phyloP scores from a whole-genome alignment of 2,113 vertebrate species.

The Acanthochromis polyacanthus region DNA sequence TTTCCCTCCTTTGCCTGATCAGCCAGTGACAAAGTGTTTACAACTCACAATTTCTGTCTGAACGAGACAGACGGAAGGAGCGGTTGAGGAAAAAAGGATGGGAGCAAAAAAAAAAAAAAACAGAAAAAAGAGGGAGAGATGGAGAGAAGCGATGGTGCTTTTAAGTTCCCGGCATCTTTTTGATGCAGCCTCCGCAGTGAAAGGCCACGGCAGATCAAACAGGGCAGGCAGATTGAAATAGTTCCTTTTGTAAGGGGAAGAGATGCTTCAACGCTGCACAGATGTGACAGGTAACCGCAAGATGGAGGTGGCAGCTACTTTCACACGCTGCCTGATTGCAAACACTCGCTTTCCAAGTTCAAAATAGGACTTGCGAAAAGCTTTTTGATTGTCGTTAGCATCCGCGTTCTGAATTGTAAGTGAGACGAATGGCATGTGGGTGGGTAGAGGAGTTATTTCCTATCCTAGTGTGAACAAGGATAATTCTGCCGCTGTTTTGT shows the following conservation, averaged over 20 bases:
- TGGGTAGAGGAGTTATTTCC: conserved; percentile 26
- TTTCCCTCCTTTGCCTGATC: not conserved
- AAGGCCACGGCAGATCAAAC: conserved; percentile 71
- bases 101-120: conserved; percentile 3
- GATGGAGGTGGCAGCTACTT: conserved; percentile 41
- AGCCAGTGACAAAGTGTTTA: conserved; percentile 34
- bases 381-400: conserved; percentile 42
- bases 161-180: conserved; percentile 59
- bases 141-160: conserved; percentile 36
- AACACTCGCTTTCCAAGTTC: conserved; percentile 31
- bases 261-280: not conserved
- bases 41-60: conserved; percentile 21
- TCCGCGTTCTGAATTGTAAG: conserved; percentile 11
- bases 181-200: conserved; percentile 60
- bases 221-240: conserved; percentile 53
- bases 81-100: conserved; percentile 3
- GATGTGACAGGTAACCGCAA: conserved; percentile 47
- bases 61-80: conserved; percentile 22
- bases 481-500: conserved; percentile 72
- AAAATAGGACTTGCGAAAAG: conserved; percentile 40
- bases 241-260: conserved; percentile 49
- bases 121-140: not conserved
- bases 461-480: conserved; percentile 41
- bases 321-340: conserved; percentile 22
- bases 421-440: conserved; percentile 15